Evolutionary conservation across 1,140 invertebrate genomes (phyloP).

Genomic region (Steinernema khuongi): DNA sequence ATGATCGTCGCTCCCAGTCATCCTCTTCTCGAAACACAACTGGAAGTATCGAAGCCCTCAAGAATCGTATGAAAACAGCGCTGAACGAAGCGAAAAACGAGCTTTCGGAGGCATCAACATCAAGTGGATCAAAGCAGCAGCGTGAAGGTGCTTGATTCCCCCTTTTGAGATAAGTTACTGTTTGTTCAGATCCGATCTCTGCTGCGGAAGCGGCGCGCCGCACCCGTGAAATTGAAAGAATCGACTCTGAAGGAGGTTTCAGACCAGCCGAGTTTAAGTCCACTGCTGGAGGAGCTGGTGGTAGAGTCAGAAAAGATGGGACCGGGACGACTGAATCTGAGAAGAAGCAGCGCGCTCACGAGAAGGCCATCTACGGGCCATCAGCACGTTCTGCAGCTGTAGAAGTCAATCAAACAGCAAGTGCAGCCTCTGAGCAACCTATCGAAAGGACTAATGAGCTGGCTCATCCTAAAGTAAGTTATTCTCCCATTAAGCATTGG

Average conservation of each 20-base stretch:
- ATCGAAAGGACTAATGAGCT: background rate
- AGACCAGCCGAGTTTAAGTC: background rate
- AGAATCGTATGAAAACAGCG: background rate
- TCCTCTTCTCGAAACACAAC: background rate
- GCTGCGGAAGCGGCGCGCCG: background rate
- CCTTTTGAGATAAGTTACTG: background rate
- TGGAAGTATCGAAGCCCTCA: background rate
- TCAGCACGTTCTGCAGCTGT: background rate
- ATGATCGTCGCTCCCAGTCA: background rate
- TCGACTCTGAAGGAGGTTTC: background rate
- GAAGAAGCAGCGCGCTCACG: conserved; percentile 7
- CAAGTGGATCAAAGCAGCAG: too few relatives aligned
- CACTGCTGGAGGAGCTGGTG: background rate
- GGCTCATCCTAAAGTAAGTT: background rate
- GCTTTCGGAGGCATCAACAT: background rate
- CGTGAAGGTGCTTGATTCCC: background rate
- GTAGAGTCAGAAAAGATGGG: background rate
- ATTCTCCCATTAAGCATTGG: background rate
- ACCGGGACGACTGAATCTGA: background rate
- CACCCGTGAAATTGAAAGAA: background rate
- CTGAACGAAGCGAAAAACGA: background rate
- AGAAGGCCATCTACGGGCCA: background rate
- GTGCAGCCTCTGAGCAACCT: background rate
- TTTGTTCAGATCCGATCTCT: background rate
- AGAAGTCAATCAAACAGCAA: background rate